Percentiles rank a stretch among this genome's conserved stretches.
Evolutionary conservation across 2,113 vertebrate species (phyloP).

Genomic region (Melanotaenia duboulayi): DNA sequence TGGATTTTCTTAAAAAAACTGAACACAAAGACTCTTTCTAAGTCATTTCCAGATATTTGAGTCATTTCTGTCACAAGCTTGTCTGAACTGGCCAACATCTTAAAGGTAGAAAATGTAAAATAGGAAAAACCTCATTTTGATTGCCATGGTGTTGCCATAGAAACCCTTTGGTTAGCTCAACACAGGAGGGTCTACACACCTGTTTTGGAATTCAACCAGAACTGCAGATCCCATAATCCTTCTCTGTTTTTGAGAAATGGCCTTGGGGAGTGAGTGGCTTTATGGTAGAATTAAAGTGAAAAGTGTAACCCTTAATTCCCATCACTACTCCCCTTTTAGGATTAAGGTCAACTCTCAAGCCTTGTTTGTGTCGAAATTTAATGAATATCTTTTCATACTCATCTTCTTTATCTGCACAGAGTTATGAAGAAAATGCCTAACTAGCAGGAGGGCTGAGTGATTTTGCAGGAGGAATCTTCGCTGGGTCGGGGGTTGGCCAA

Average conservation of each 20-base stretch:
- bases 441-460: constrained; percentile 41
- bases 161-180: constrained; percentile 57
- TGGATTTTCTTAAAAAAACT: constrained; percentile 5
- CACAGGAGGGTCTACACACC: constrained; percentile 62
- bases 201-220: constrained; percentile 73
- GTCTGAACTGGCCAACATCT: constrained; percentile 52
- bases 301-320: constrained; percentile 56
- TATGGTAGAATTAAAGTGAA: constrained; percentile 55
- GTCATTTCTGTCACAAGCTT: constrained; percentile 47
- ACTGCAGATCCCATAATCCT: constrained; percentile 77
- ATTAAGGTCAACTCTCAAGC: constrained; percentile 28
- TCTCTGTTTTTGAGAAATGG: constrained; percentile 62
- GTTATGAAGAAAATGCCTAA: constrained; percentile 45
- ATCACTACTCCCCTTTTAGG: constrained; percentile 37
- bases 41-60: constrained; percentile 45
- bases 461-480: constrained; percentile 56
- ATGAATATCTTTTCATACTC: constrained; percentile 1
- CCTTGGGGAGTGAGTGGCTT: constrained; percentile 61
- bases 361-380: constrained; percentile 28
- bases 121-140: constrained; percentile 25
- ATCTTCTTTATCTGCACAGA: constrained; percentile 47
- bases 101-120: constrained; percentile 23
- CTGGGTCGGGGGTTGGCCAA: constrained; percentile 35
- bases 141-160: constrained; percentile 50
- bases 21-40: constrained; percentile 26